Conservation (phyloP, 2,797 vertebrate species). For the Neostethus bicornis region DNA sequence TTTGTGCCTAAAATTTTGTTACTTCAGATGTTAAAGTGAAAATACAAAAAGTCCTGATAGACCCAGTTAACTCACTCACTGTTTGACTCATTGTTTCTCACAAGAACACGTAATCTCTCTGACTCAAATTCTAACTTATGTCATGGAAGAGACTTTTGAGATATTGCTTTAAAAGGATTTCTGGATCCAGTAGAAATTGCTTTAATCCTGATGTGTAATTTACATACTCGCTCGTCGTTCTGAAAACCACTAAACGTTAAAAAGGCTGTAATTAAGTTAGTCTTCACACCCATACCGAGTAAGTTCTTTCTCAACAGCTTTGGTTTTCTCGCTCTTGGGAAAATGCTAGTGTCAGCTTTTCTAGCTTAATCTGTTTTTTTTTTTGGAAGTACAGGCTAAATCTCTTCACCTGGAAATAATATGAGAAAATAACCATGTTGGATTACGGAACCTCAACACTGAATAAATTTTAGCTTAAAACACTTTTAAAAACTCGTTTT, state of each 20-base stretch:
- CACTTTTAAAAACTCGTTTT: conserved; percentile 2
- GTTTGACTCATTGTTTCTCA: background rate
- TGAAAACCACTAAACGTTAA: background rate
- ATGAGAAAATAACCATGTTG: conserved; percentile 16
- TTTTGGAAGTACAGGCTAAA: conserved; percentile 17
- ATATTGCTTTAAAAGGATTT: background rate
- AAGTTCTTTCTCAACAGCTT: background rate
- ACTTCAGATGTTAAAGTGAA: background rate
- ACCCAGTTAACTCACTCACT: background rate
- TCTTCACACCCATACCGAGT: background rate
- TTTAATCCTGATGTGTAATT: background rate
- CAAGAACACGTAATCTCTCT: background rate
- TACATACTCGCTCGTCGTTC: background rate
- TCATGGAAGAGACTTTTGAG: no score
- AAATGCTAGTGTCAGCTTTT: background rate
- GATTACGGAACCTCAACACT: conserved; percentile 31
- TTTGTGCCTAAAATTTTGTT: background rate
- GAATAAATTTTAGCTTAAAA: conserved; percentile 33
- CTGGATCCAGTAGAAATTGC: background rate
- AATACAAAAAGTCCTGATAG: background rate
- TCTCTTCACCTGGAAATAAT: conserved; percentile 26
- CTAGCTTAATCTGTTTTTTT: conserved; percentile 8
- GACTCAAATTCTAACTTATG: background rate
- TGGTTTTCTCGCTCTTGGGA: background rate
- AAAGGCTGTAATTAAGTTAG: background rate